These are phyloP conservation scores for Sinocyclocheilus rhinocerous DNA, from an alignment of 2,113 vertebrate species.

Conservation along the genomic window DNA sequence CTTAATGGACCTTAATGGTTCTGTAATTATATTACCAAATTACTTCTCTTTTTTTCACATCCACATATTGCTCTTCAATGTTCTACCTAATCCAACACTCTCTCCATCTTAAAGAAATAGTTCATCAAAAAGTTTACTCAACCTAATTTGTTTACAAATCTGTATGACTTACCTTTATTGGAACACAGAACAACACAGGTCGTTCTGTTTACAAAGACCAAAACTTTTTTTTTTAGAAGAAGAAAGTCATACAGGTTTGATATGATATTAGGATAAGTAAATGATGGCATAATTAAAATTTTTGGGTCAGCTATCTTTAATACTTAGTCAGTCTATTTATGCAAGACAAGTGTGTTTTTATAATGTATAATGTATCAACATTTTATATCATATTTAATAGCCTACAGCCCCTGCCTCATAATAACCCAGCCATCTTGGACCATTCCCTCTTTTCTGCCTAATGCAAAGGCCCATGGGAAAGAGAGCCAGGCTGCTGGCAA, in stretches of 20 bases:
- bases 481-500: conserved; percentile 37
- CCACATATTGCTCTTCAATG: not conserved
- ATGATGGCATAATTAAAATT: too few relatives aligned
- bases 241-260: not conserved
- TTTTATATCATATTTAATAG: not conserved
- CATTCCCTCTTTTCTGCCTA: conserved; percentile 20
- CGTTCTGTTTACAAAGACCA: too few relatives aligned
- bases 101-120: not conserved
- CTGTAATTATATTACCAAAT: not conserved
- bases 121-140: not conserved
- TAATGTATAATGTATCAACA: too few relatives aligned
- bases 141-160: not conserved
- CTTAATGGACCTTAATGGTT: not conserved
- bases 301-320: not conserved
- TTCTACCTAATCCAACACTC: not conserved
- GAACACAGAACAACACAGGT: too few relatives aligned
- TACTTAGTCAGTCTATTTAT: not conserved
- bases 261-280: not conserved
- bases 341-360: not conserved
- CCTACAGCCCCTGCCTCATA: not conserved
- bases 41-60: not conserved
- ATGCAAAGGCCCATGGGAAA: conserved; percentile 38
- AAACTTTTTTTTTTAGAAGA: too few relatives aligned
- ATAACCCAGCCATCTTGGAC: conserved; percentile 12
- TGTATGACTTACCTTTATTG: not conserved